Conservation (phyloP, 2,797 vertebrate genomes). For the Phoebastria nigripes region DNA sequence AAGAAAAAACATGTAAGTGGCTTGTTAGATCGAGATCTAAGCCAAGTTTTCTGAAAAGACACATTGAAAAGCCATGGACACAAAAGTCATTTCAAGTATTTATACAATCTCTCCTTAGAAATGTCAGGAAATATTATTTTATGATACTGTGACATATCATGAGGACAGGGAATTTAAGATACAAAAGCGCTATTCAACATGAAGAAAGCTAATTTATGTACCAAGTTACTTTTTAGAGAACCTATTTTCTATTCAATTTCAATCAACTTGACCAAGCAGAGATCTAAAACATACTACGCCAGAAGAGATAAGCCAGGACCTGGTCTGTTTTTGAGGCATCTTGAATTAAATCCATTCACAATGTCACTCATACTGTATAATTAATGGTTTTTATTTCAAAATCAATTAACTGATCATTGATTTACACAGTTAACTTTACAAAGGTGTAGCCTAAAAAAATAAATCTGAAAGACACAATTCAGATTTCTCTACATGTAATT, state of each 20-base stretch:
- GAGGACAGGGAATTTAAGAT: not conserved
- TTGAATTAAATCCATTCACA: not conserved
- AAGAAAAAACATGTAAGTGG: not conserved
- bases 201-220: not conserved
- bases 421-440: not conserved
- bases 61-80: not conserved
- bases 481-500: not conserved
- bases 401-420: not conserved
- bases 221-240: not conserved
- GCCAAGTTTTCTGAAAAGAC: constrained; percentile 12
- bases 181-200: not conserved
- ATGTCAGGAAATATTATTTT: not conserved
- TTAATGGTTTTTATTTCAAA: not conserved
- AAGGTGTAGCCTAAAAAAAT: not conserved
- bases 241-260: not conserved
- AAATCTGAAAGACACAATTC: not conserved
- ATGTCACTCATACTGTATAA: not conserved
- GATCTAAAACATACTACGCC: not conserved
- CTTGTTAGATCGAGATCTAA: not conserved
- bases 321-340: not conserved
- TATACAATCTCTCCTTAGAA: not conserved
- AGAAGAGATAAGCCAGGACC: not conserved
- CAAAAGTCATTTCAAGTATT: not conserved
- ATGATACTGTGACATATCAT: not conserved
- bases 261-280: not conserved